phyloP scores from a whole-genome alignment of 2,888 invertebrate genomes.

The Dynastes hyllus region DNA sequence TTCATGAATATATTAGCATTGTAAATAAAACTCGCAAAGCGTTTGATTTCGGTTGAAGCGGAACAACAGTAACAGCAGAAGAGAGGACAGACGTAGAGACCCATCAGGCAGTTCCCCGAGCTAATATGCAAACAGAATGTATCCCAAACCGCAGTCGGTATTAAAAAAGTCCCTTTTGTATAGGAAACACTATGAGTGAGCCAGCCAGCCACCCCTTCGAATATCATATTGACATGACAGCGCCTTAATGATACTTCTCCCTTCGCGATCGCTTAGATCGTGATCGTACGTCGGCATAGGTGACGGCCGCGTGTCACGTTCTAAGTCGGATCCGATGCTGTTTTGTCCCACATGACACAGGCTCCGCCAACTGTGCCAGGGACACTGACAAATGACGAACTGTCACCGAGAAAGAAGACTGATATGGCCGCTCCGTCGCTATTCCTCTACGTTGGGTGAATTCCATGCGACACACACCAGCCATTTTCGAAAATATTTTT shows the following conservation, averaged over 20 bases:
- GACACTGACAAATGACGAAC: conserved; percentile 74
- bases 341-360: conserved; percentile 72
- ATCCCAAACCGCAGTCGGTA: conserved; percentile 68
- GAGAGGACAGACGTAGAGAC: conserved; percentile 15
- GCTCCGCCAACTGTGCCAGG: conserved; percentile 71
- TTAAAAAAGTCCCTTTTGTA: conserved; percentile 68
- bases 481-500: conserved; percentile 69
- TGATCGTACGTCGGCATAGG: conserved; percentile 59
- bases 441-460: conserved; percentile 69
- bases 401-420: conserved; percentile 74
- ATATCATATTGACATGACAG: conserved; percentile 73
- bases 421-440: conserved; percentile 72
- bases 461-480: conserved; percentile 67
- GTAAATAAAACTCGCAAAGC: conserved; percentile 67
- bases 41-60: conserved; percentile 68
- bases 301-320: conserved; percentile 63
- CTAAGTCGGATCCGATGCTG: conserved; percentile 69
- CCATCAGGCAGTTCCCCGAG: conserved; percentile 62
- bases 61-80: conserved; percentile 5
- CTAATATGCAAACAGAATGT: conserved; percentile 69
- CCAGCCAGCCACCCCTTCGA: conserved; percentile 69
- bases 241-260: conserved; percentile 72
- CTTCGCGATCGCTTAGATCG: conserved; percentile 67
- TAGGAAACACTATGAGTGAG: conserved; percentile 65
- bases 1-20: conserved; percentile 70